Percentiles rank a stretch among this genome's conserved stretches.
These are phyloP conservation scores for Lasius platythorax DNA, from an alignment of 2,888 invertebrate species.

Conservation along the genomic window DNA sequence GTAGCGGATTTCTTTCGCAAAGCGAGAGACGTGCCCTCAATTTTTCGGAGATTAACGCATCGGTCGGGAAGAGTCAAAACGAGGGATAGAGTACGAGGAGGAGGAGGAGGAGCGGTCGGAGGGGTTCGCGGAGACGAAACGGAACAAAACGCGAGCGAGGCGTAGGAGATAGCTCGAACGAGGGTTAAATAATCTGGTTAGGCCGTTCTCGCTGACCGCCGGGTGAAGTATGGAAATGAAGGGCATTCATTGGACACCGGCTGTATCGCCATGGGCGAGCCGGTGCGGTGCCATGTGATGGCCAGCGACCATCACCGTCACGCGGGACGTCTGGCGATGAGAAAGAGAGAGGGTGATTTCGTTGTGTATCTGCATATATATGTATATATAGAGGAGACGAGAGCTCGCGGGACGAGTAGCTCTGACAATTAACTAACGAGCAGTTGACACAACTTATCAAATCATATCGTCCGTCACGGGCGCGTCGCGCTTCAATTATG, in stretches of 20 bases:
- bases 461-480: slow-evolving; percentile 80
- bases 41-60: slow-evolving; percentile 68
- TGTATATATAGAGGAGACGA: background rate
- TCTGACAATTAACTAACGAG: slow-evolving; percentile 85
- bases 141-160: slow-evolving; percentile 16
- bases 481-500: slow-evolving; percentile 69
- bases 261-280: slow-evolving; percentile 54
- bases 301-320: slow-evolving; percentile 20
- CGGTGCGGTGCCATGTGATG: slow-evolving; percentile 57
- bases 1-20: slow-evolving; percentile 6
- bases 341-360: slow-evolving; percentile 59
- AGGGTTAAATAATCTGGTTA: slow-evolving; percentile 85
- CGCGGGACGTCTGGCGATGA: slow-evolving; percentile 27
- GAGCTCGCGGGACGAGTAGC: slow-evolving; percentile 57
- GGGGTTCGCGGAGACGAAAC: slow-evolving; percentile 1
- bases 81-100: slow-evolving; percentile 26
- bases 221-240: slow-evolving; percentile 85
- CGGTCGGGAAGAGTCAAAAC: slow-evolving; percentile 12
- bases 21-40: slow-evolving; percentile 44
- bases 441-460: slow-evolving; percentile 85
- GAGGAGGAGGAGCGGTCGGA: background rate
- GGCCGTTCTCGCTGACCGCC: slow-evolving; percentile 81
- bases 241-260: slow-evolving; percentile 83
- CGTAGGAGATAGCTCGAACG: slow-evolving; percentile 71
- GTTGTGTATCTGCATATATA: slow-evolving; percentile 63